A percentile compares a stretch with the other conserved stretches of the same genome.
phyloP scores from a whole-genome alignment of 2,797 vertebrate species.

The Bradypus variegatus region DNA sequence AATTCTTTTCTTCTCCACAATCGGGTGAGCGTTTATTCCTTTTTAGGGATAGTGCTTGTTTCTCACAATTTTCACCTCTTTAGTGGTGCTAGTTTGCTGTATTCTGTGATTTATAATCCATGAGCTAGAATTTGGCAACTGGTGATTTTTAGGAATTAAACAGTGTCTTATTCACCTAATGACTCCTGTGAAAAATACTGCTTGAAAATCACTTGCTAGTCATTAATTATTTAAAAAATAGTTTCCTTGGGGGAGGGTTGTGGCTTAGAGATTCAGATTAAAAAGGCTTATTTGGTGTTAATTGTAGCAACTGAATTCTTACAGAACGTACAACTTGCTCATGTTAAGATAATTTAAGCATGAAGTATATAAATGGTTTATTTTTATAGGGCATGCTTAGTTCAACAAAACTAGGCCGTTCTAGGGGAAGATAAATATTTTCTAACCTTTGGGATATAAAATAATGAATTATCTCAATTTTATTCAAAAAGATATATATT shows the following conservation, averaged over 20 bases:
- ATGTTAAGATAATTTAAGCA: conserved; percentile 27
- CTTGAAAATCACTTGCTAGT: conserved; percentile 50
- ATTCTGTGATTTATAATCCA: conserved; percentile 42
- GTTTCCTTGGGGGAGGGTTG: conserved; percentile 29
- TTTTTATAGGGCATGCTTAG: conserved; percentile 41
- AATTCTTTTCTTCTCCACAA: too few species aligned
- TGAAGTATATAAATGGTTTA: conserved; percentile 32
- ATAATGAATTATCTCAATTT: conserved; percentile 36
- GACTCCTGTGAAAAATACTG: conserved; percentile 43
- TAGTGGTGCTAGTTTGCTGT: conserved; percentile 28
- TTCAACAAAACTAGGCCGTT: conserved; percentile 33
- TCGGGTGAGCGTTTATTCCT: too few species aligned
- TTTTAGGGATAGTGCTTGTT: too few species aligned
- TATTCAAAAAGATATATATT: conserved; percentile 43
- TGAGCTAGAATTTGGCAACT: conserved; percentile 28
- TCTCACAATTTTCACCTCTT: conserved; percentile 45
- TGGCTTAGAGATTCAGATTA: conserved; percentile 35
- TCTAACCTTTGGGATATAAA: conserved; percentile 36
- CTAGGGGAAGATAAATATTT: conserved; percentile 30
- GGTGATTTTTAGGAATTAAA: conserved; percentile 49
- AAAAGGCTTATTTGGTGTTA: conserved; percentile 48
- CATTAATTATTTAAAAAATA: conserved; percentile 45
- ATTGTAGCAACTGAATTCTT: conserved; percentile 40
- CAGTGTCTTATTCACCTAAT: conserved; percentile 45
- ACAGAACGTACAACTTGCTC: conserved; percentile 33